A percentile compares a stretch with the other conserved stretches of the same genome.
These are phyloP conservation scores for western clawed frog (Xenopus tropicalis) DNA, from an alignment of 2,113 vertebrate species.

Conservation along the genomic window DNA sequence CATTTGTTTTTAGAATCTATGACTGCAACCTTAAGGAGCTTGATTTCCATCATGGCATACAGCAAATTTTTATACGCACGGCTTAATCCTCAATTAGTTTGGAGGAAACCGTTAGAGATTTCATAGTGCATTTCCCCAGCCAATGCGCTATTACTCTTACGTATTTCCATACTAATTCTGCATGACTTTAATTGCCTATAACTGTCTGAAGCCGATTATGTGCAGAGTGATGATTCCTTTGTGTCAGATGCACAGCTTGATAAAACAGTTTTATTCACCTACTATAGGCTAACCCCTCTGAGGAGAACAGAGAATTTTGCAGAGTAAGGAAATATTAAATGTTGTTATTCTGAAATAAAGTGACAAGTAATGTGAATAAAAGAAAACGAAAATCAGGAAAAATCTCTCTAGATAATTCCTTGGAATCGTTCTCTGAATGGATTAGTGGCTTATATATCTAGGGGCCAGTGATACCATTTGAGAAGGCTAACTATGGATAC, in stretches of 20 bases:
- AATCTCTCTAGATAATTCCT: no score
- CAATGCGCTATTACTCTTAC: conserved; percentile 32
- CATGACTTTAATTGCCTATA: conserved; percentile 43
- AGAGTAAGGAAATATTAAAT: no score
- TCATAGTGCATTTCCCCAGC: conserved; percentile 29
- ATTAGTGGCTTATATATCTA: no score
- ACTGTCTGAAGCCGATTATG: conserved; percentile 31
- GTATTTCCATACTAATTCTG: conserved; percentile 41
- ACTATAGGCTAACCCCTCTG: neutral
- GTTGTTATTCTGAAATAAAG: neutral
- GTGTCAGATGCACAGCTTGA: conserved; percentile 27
- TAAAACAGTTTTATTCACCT: conserved; percentile 1
- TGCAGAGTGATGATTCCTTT: conserved; percentile 25
- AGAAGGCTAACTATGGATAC: no score
- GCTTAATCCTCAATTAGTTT: conserved; percentile 30
- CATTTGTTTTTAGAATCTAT: neutral
- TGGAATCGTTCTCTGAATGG: no score
- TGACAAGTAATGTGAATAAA: neutral
- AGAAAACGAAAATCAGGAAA: neutral
- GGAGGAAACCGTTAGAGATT: conserved; percentile 29
- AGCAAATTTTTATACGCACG: neutral
- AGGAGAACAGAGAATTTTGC: no score
- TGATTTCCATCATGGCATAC: no score
- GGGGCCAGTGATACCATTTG: no score
- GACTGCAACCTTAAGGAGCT: no score